These are phyloP conservation scores for Pandemis corylana DNA, from an alignment of 2,888 invertebrate genomes.

Conservation along the genomic window DNA sequence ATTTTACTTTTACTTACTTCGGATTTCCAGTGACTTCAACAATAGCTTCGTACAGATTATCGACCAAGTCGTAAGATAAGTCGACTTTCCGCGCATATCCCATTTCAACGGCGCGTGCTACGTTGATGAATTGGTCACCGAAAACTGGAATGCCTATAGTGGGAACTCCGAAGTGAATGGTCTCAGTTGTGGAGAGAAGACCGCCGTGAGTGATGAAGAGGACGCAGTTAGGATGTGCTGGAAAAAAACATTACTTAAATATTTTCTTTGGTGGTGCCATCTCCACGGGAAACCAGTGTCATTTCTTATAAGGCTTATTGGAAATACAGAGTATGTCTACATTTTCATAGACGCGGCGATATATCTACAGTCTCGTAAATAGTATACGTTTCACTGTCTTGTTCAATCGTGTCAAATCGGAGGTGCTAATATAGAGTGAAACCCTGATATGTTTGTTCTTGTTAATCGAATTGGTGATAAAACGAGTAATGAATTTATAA, in stretches of 20 bases:
- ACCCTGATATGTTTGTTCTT: no score
- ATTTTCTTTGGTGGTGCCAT: neutral
- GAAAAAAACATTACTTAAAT: conserved; percentile 10
- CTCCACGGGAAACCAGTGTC: neutral
- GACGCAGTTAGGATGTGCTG: conserved; percentile 43
- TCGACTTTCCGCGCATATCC: conserved; percentile 38
- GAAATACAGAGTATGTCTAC: no score
- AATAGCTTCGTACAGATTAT: conserved; percentile 47
- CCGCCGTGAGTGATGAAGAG: conserved; percentile 45
- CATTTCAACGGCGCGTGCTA: conserved; percentile 30
- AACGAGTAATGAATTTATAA: neutral
- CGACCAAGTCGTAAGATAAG: conserved; percentile 52
- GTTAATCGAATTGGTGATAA: no score
- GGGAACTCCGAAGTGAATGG: conserved; percentile 44
- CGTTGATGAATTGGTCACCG: conserved; percentile 44
- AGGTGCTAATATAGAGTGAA: no score
- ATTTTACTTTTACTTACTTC: conserved; percentile 46
- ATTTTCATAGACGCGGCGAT: no score
- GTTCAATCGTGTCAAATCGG: no score
- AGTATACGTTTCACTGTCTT: no score
- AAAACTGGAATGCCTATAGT: conserved; percentile 43
- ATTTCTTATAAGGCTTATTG: no score
- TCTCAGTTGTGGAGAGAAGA: conserved; percentile 35
- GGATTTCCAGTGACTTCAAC: conserved; percentile 48
- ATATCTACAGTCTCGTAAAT: no score